Percentiles rank a stretch among this genome's conserved stretches.
phyloP scores from a whole-genome alignment of 2,888 invertebrate species.

The Tolmerus cingulatus region DNA sequence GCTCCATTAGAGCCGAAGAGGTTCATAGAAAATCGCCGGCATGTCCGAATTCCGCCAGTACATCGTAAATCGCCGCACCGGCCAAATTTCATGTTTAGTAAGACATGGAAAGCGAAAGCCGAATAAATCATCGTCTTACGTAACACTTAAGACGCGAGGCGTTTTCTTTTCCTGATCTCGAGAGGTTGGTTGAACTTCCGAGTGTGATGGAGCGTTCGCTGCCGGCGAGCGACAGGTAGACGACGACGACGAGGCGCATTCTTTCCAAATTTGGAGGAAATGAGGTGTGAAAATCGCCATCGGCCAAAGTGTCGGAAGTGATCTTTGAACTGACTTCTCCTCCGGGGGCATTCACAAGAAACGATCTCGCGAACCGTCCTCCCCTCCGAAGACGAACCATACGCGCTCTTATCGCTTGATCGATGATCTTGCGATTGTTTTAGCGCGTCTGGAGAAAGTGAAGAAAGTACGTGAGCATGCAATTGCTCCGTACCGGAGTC shows the following conservation, averaged over 20 bases:
- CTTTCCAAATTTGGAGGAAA: slow-evolving; percentile 21
- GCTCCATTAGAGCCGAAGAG: neutral
- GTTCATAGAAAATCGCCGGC: neutral
- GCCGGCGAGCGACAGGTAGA: neutral
- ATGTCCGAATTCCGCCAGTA: neutral
- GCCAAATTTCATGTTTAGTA: neutral
- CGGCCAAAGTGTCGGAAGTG: neutral
- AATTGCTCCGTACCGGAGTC: neutral
- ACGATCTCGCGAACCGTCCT: neutral
- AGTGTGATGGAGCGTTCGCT: neutral
- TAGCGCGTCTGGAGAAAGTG: slow-evolving; percentile 5
- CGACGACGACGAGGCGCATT: neutral
- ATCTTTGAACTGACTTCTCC: neutral
- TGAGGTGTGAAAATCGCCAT: neutral
- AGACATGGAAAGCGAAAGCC: slow-evolving; percentile 21
- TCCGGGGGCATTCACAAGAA: neutral
- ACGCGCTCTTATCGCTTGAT: neutral
- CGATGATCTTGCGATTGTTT: neutral
- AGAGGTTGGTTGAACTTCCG: neutral
- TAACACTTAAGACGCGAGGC: neutral
- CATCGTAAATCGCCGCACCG: neutral
- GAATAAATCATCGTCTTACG: neutral
- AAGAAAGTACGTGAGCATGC: slow-evolving; percentile 14
- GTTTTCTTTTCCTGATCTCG: neutral
- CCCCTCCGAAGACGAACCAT: neutral